Conservation (phyloP, 2,113 vertebrate genomes). For the Elephantulus edwardii region DNA sequence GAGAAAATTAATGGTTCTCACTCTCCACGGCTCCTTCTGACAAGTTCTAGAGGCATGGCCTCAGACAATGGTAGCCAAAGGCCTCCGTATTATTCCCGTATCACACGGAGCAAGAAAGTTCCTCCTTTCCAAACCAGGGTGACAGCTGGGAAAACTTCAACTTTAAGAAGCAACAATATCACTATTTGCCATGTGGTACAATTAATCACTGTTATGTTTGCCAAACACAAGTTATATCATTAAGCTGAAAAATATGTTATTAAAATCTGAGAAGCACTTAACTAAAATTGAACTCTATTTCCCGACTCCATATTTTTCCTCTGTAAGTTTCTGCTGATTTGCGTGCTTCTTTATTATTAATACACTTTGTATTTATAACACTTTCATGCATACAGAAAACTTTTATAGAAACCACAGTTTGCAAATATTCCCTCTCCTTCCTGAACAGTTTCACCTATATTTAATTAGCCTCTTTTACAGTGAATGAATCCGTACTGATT, state of each 20-base stretch:
- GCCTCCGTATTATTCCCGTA: background rate
- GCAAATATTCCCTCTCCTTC: background rate
- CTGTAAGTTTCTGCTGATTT: background rate
- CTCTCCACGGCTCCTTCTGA: constrained; percentile 35
- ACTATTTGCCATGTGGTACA: background rate
- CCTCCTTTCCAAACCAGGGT: constrained; percentile 46
- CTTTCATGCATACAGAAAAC: background rate
- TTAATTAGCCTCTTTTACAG: background rate
- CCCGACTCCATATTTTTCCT: background rate
- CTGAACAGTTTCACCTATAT: background rate
- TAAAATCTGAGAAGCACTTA: background rate
- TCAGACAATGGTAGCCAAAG: constrained; percentile 51
- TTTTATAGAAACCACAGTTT: background rate
- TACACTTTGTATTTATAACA: background rate
- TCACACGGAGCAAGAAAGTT: constrained; percentile 5
- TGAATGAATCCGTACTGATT: background rate
- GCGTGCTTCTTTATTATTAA: background rate
- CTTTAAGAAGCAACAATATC: background rate
- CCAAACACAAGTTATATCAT: background rate
- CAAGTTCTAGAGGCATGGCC: constrained; percentile 55
- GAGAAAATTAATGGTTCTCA: constrained; percentile 69
- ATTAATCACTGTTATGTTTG: constrained; percentile 3
- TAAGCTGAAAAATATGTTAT: background rate
- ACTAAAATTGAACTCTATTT: constrained; percentile 35
- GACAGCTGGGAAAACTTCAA: background rate